These are phyloP conservation scores for Gortyna flavago DNA, from an alignment of 2,888 invertebrate species.

Conservation along the genomic window DNA sequence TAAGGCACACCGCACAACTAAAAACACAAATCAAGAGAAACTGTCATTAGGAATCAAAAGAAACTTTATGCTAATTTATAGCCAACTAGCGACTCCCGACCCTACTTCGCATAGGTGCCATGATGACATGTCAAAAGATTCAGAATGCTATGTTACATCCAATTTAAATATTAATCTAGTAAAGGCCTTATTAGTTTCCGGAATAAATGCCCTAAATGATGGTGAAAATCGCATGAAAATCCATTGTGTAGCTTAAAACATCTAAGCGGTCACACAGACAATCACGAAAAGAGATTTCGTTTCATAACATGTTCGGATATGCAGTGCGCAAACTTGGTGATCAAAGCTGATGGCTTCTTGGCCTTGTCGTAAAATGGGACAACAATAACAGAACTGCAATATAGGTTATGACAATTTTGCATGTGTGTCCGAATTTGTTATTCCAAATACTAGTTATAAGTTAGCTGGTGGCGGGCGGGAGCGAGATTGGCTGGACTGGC, in stretches of 20 bases:
- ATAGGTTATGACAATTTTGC: conserved; percentile 8
- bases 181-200: neutral
- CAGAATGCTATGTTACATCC: neutral
- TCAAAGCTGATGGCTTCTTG: neutral
- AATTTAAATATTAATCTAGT: neutral
- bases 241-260: neutral
- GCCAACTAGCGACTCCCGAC: neutral
- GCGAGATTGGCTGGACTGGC: conserved; percentile 28
- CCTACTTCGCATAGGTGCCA: neutral
- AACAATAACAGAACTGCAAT: neutral
- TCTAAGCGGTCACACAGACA: neutral
- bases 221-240: neutral
- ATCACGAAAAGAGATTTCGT: neutral
- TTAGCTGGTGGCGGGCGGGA: conserved; percentile 27
- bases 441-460: conserved; percentile 27
- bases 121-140: neutral
- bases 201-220: neutral
- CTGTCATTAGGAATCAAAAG: neutral
- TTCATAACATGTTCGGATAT: neutral
- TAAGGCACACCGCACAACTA: neutral
- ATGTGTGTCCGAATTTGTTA: conserved; percentile 29
- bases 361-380: neutral
- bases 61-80: no score
- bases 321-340: neutral
- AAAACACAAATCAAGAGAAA: neutral